phyloP scores from a whole-genome alignment of 2,888 invertebrate genomes.

The Cosmopolites sordidus region DNA sequence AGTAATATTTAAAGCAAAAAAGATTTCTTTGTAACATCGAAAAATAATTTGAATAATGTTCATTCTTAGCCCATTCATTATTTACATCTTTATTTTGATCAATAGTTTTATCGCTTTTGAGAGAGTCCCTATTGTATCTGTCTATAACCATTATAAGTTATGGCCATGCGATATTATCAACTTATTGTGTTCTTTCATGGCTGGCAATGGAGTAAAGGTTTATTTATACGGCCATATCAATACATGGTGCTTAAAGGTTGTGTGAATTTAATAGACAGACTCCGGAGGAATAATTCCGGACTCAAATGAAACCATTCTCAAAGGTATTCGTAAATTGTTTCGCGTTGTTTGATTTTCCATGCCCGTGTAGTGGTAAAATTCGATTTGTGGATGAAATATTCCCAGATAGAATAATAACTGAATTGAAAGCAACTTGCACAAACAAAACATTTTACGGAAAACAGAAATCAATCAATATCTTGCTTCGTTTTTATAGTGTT shows the following conservation, averaged over 20 bases:
- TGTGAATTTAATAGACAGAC: slow-evolving; percentile 13
- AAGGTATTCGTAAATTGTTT: not conserved
- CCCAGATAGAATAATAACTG: not conserved
- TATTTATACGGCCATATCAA: slow-evolving; percentile 22
- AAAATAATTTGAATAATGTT: slow-evolving; percentile 40
- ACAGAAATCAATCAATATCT: not conserved
- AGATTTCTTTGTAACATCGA: slow-evolving; percentile 10
- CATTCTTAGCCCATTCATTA: slow-evolving; percentile 40
- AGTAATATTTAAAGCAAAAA: not conserved
- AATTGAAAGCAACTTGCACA: slow-evolving; percentile 1
- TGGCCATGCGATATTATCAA: slow-evolving; percentile 37
- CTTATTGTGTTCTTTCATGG: slow-evolving; percentile 36
- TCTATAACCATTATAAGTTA: slow-evolving; percentile 40
- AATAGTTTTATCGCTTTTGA: slow-evolving; percentile 40
- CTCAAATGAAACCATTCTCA: slow-evolving; percentile 1
- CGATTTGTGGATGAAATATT: slow-evolving; percentile 1
- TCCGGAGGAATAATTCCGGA: slow-evolving; percentile 9
- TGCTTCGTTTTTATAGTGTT: not conserved
- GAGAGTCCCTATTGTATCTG: slow-evolving; percentile 32
- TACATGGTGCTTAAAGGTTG: slow-evolving; percentile 14
- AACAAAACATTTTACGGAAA: slow-evolving; percentile 1
- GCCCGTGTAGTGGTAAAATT: slow-evolving; percentile 1
- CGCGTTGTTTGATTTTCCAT: not conserved
- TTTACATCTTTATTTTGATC: slow-evolving; percentile 39
- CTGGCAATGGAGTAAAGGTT: slow-evolving; percentile 21